Conservation (phyloP, 2,113 vertebrate species). For the Tylochromis polylepis region DNA sequence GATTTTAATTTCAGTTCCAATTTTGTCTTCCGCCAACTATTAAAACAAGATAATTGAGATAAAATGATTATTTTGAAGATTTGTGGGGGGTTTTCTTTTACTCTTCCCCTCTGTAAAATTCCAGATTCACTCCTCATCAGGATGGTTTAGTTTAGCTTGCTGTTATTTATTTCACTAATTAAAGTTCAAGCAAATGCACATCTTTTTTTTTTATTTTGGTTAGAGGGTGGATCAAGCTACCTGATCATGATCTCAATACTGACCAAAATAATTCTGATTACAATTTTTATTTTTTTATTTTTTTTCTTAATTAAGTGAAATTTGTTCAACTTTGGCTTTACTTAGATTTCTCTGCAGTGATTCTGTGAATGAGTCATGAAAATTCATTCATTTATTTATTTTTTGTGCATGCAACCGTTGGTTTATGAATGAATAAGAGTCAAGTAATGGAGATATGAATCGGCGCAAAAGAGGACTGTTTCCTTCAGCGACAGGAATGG, state of each 20-base stretch:
- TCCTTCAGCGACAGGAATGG: background rate
- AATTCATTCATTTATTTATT: background rate
- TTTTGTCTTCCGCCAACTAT: background rate
- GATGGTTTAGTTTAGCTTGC: rapidly evolving
- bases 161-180: rapidly evolving
- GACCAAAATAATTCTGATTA: background rate
- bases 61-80: too few relatives aligned
- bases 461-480: background rate
- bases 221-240: background rate
- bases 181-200: rapidly evolving
- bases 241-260: rapidly evolving
- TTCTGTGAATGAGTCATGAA: background rate
- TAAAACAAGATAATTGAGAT: background rate
- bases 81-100: background rate
- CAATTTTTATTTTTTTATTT: too few relatives aligned
- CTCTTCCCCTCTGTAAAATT: background rate
- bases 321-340: background rate
- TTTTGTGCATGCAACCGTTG: background rate
- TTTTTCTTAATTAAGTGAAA: too few relatives aligned
- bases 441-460: rapidly evolving
- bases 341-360: background rate
- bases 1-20: background rate
- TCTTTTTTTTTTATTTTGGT: background rate
- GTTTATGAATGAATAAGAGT: background rate
- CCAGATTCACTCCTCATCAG: background rate